phyloP scores from a whole-genome alignment of 1,140 invertebrate genomes.

The Sycophila sp. region DNA sequence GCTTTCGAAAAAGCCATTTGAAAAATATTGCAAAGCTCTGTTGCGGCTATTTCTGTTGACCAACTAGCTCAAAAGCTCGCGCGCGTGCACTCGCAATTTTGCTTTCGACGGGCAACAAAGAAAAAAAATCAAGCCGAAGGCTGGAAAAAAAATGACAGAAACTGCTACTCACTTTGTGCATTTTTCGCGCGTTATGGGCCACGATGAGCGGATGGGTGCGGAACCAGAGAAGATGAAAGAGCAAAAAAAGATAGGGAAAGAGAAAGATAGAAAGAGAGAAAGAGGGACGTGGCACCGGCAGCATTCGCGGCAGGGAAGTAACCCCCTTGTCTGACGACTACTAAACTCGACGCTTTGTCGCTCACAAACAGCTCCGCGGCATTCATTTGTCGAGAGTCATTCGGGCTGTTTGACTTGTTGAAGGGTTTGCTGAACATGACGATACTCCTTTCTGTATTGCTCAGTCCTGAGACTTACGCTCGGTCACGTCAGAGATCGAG shows the following conservation, averaged over 20 bases:
- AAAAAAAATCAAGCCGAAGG: not conserved
- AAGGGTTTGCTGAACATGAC: slow-evolving; percentile 3
- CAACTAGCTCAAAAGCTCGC: not conserved
- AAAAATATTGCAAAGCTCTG: not conserved
- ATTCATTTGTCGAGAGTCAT: slow-evolving; percentile 46
- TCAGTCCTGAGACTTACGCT: not conserved
- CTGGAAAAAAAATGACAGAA: slow-evolving; percentile 9
- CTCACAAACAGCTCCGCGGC: slow-evolving; percentile 4
- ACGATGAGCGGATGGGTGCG: not conserved
- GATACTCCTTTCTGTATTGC: not conserved
- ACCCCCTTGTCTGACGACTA: slow-evolving; percentile 16
- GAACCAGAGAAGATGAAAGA: not conserved
- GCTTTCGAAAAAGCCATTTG: not conserved
- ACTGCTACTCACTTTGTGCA: slow-evolving; percentile 16
- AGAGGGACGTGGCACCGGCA: not conserved
- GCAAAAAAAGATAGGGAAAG: not conserved
- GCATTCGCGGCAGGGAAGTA: not conserved
- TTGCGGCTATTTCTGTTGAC: not conserved
- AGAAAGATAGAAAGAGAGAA: not conserved
- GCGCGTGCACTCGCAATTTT: not conserved
- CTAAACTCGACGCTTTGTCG: slow-evolving; percentile 17
- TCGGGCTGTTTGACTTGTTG: slow-evolving; percentile 44
- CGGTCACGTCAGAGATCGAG: not conserved
- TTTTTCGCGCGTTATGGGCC: not conserved
- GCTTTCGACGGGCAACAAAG: not conserved